Percentiles rank a stretch among this genome's conserved stretches.
These are phyloP conservation scores for Pteronotus mesoamericanus DNA, from an alignment of 2,797 vertebrate genomes.

Conservation along the genomic window DNA sequence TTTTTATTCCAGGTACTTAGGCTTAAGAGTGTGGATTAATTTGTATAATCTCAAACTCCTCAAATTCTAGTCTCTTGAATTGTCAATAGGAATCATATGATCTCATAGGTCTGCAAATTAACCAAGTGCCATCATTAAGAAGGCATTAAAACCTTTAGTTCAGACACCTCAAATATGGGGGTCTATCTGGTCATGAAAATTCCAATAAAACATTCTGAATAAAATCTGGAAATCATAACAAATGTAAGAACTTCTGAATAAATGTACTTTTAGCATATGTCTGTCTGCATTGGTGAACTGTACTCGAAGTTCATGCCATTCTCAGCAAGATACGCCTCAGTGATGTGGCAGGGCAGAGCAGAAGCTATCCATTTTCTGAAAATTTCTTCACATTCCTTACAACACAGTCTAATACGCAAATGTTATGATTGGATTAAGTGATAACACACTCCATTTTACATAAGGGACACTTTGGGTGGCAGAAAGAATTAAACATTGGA, in stretches of 20 bases:
- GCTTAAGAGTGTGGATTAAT: conserved; percentile 29
- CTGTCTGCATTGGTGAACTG: not conserved
- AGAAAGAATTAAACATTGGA: not conserved
- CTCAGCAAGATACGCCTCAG: not conserved
- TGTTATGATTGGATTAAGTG: not conserved
- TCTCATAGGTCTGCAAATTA: not conserved
- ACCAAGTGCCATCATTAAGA: not conserved
- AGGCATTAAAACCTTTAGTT: not conserved
- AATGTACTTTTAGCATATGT: not conserved
- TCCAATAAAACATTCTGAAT: conserved; percentile 31
- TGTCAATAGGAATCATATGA: not conserved
- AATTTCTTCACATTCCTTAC: not conserved
- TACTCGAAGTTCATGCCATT: conserved; percentile 21
- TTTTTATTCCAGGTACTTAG: conserved; percentile 41
- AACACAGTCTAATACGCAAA: not conserved
- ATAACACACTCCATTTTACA: not conserved
- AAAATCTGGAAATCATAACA: conserved; percentile 14
- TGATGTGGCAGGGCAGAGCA: not conserved
- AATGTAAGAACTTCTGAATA: conserved; percentile 7
- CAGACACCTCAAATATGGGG: not conserved
- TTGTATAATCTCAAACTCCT: conserved; percentile 20
- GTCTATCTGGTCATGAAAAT: conserved; percentile 14
- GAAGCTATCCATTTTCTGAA: not conserved
- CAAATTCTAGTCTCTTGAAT: conserved; percentile 41
- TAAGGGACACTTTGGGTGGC: conserved; percentile 6